Evolutionary conservation across 2,888 invertebrate genomes (phyloP).

Genomic region (Amiota communis): DNA sequence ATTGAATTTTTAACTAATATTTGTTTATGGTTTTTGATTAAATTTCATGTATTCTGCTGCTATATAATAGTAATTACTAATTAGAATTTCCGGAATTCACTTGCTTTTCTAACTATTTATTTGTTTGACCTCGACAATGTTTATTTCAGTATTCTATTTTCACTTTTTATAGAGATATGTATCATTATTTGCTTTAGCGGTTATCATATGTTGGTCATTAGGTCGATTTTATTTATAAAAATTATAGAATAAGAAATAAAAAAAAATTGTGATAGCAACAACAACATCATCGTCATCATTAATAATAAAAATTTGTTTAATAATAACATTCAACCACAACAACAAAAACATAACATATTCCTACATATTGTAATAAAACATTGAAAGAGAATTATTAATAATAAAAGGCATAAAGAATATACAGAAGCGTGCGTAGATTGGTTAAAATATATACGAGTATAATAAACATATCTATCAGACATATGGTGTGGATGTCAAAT

Average conservation of each 20-base stretch:
- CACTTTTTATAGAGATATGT: slow-evolving; percentile 1
- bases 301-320: slow-evolving; percentile 1
- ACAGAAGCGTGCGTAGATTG: too few species aligned
- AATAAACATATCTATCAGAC: too few species aligned
- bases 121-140: background rate
- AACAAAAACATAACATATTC: too few species aligned
- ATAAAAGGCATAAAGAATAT: too few species aligned
- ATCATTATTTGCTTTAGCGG: slow-evolving; percentile 2
- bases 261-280: background rate
- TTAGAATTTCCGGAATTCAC: background rate
- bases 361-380: too few species aligned
- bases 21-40: background rate
- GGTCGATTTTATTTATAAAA: slow-evolving; percentile 8
- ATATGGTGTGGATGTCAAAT: too few species aligned
- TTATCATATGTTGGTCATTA: slow-evolving; percentile 5
- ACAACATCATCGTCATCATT: background rate
- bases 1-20: too few species aligned
- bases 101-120: background rate
- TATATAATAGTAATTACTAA: background rate
- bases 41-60: background rate
- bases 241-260: background rate
- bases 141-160: background rate
- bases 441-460: too few species aligned
- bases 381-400: too few species aligned
- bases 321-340: slow-evolving; percentile 8